These are phyloP conservation scores for Oryzias javanicus DNA, from an alignment of 2,113 vertebrate genomes.

Conservation along the genomic window DNA sequence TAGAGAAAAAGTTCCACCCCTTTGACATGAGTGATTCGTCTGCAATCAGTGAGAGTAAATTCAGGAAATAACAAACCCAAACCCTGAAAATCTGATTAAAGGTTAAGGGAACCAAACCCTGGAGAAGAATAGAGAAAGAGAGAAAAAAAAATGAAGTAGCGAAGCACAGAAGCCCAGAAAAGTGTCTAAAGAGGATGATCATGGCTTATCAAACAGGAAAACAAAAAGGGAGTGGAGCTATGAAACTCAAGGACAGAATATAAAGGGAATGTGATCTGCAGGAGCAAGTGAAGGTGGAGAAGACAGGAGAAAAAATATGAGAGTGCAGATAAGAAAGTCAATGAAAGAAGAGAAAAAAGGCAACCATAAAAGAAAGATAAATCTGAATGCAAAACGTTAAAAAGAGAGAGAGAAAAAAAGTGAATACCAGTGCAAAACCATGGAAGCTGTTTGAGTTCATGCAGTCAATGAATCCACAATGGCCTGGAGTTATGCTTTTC, in stretches of 20 bases:
- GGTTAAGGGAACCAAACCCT: constrained; percentile 62
- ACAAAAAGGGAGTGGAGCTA: constrained; percentile 26
- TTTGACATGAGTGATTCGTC: constrained; percentile 66
- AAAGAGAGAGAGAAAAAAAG: too few relatives aligned
- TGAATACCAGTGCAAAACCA: too few relatives aligned
- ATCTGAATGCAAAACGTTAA: background rate
- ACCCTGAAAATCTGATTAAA: constrained; percentile 72
- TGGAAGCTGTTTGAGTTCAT: too few relatives aligned
- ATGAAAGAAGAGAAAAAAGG: background rate
- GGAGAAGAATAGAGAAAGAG: constrained; percentile 34
- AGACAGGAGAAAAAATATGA: background rate
- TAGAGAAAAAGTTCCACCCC: constrained; percentile 53
- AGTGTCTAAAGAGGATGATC: constrained; percentile 53
- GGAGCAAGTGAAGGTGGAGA: constrained; percentile 18
- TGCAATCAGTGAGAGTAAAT: constrained; percentile 57
- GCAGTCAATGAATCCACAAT: too few relatives aligned
- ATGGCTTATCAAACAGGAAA: constrained; percentile 48
- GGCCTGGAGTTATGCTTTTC: too few relatives aligned
- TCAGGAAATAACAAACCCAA: constrained; percentile 66
- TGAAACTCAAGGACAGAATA: constrained; percentile 27
- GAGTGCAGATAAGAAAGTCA: constrained; percentile 10
- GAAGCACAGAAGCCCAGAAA: constrained; percentile 51
- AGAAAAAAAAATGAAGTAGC: constrained; percentile 40
- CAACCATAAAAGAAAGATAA: background rate
- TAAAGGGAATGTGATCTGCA: constrained; percentile 14